A percentile compares a stretch with the other conserved stretches of the same genome.
phyloP scores from a whole-genome alignment of 1,140 invertebrate genomes.

The Zaprionus inermis region DNA sequence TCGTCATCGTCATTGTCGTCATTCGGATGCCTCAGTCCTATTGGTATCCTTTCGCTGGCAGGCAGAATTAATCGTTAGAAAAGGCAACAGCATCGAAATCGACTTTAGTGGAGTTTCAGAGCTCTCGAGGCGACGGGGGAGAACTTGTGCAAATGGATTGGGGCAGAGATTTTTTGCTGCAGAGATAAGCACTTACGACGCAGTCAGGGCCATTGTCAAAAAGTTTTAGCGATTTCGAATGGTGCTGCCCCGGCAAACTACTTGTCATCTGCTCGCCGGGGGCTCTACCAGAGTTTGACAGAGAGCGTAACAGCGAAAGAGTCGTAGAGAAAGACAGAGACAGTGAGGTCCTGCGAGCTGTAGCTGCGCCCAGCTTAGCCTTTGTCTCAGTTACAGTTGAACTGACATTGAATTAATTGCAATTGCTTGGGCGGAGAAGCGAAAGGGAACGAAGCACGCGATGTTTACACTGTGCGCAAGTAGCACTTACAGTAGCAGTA shows the following conservation, averaged over 20 bases:
- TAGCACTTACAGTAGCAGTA: conserved; percentile 8
- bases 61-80: conserved; percentile 45
- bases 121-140: neutral
- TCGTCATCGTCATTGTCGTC: conserved; percentile 10
- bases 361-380: conserved; percentile 44
- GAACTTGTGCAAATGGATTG: conserved; percentile 46
- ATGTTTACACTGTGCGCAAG: neutral
- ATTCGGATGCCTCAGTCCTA: neutral
- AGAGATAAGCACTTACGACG: conserved; percentile 50
- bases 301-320: too few species aligned
- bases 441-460: conserved; percentile 3
- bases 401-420: conserved; percentile 65
- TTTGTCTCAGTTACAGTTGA: conserved; percentile 60
- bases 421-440: conserved; percentile 26
- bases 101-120: conserved; percentile 18
- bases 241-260: conserved; percentile 46
- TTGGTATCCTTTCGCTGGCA: conserved; percentile 28
- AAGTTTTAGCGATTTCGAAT: conserved; percentile 62
- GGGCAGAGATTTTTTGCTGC: conserved; percentile 44
- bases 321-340: neutral
- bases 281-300: neutral
- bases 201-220: conserved; percentile 53
- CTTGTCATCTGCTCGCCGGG: conserved; percentile 37
- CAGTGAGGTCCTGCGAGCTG: conserved; percentile 5
- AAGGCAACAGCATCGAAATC: conserved; percentile 30